Conservation (phyloP, 2,888 invertebrate species). For the Sphecodes monilicornis region DNA sequence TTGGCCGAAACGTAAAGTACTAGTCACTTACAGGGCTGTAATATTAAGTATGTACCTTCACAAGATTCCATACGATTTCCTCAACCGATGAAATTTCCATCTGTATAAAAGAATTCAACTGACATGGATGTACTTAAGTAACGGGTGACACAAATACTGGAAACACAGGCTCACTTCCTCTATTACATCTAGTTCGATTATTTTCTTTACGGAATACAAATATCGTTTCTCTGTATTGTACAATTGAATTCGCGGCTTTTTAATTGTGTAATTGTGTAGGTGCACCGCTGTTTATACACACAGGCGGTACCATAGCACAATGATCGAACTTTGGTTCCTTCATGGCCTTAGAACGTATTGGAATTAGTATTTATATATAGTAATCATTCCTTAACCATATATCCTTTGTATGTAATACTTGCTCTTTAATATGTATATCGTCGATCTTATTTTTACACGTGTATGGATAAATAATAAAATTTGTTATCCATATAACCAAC, state of each 20-base stretch:
- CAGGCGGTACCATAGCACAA: constrained; percentile 43
- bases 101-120: constrained; percentile 52
- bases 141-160: constrained; percentile 32
- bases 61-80: constrained; percentile 45
- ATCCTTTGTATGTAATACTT: constrained; percentile 66
- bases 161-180: constrained; percentile 29
- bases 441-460: constrained; percentile 72
- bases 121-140: constrained; percentile 45
- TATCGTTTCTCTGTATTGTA: constrained; percentile 46
- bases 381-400: constrained; percentile 60
- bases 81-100: constrained; percentile 38
- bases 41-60: constrained; percentile 66
- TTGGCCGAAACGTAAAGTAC: constrained; percentile 68
- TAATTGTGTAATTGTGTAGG: constrained; percentile 47
- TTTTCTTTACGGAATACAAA: constrained; percentile 37
- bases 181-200: constrained; percentile 29
- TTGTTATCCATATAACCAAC: constrained; percentile 60
- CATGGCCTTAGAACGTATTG: constrained; percentile 67
- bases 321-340: constrained; percentile 53
- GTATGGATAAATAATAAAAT: constrained; percentile 71
- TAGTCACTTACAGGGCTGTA: constrained; percentile 74
- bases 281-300: constrained; percentile 33
- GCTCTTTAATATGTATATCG: constrained; percentile 66
- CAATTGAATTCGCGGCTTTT: constrained; percentile 36
- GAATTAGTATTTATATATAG: constrained; percentile 64